Percentiles rank a stretch among this genome's conserved stretches.
These are phyloP conservation scores for Hydrotaea diabolus DNA, from an alignment of 2,888 invertebrate genomes.

Conservation along the genomic window DNA sequence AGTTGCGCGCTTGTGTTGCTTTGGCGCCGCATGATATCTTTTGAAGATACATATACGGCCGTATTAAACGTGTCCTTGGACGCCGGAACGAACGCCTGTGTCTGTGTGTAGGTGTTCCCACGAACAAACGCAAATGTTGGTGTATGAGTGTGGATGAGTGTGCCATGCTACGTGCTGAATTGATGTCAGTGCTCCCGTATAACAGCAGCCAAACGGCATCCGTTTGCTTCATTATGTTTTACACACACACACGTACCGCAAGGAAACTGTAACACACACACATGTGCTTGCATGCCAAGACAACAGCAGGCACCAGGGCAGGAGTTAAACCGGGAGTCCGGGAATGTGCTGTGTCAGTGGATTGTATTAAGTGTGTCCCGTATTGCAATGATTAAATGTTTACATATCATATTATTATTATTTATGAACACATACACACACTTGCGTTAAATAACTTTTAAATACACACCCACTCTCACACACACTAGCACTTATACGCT, in stretches of 20 bases:
- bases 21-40: not conserved
- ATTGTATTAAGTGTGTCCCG: not conserved
- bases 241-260: not conserved
- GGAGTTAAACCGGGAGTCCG: not conserved
- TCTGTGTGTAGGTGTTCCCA: not conserved
- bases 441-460: not conserved
- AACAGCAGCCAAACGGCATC: not conserved
- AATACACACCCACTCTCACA: too few relatives aligned
- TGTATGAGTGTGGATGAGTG: not conserved
- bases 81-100: not conserved
- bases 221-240: not conserved
- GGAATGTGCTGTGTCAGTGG: not conserved
- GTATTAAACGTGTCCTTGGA: not conserved
- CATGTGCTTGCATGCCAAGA: not conserved
- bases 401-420: conserved; percentile 21
- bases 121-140: not conserved
- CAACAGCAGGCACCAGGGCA: not conserved
- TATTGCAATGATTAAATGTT: conserved; percentile 32
- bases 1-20: not conserved
- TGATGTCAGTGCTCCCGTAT: not conserved
- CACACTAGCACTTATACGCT: too few relatives aligned
- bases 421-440: not conserved
- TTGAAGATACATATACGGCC: not conserved
- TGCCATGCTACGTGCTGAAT: not conserved
- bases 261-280: not conserved